Percentiles rank a stretch among this genome's conserved stretches.
Conservation (phyloP, 2,113 vertebrate species). For the Pelobates fuscus region DNA sequence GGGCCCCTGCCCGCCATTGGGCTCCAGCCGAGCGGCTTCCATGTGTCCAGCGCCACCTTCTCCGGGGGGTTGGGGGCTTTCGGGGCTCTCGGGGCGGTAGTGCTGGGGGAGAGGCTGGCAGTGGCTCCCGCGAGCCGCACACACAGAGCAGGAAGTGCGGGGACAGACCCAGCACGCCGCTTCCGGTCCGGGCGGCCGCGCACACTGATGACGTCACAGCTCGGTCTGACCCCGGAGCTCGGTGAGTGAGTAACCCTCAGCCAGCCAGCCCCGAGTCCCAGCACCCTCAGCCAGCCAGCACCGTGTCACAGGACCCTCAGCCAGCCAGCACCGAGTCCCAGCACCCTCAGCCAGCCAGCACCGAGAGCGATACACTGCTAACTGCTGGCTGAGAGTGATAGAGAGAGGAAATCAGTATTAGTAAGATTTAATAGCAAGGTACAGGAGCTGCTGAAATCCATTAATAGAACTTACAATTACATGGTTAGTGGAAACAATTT, state of each 20-base stretch:
- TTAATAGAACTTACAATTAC: no score
- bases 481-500: no score
- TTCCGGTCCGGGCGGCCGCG: slow-evolving; percentile 22
- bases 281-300: no score
- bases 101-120: background rate
- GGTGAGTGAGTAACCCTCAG: background rate
- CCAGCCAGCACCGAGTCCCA: background rate
- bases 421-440: no score
- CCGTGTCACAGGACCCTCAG: no score
- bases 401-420: no score
- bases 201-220: background rate
- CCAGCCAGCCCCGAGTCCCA: background rate
- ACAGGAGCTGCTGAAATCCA: no score
- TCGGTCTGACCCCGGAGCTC: background rate
- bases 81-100: no score
- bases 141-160: background rate
- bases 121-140: no score
- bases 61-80: background rate
- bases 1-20: slow-evolving; percentile 29
- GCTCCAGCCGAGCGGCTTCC: slow-evolving; percentile 17
- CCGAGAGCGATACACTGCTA: no score
- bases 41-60: slow-evolving; percentile 48
- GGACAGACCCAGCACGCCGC: background rate
- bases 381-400: no score
- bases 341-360: no score